Conservation (phyloP, 2,797 vertebrate genomes). For the Artibeus jamaicensis region DNA sequence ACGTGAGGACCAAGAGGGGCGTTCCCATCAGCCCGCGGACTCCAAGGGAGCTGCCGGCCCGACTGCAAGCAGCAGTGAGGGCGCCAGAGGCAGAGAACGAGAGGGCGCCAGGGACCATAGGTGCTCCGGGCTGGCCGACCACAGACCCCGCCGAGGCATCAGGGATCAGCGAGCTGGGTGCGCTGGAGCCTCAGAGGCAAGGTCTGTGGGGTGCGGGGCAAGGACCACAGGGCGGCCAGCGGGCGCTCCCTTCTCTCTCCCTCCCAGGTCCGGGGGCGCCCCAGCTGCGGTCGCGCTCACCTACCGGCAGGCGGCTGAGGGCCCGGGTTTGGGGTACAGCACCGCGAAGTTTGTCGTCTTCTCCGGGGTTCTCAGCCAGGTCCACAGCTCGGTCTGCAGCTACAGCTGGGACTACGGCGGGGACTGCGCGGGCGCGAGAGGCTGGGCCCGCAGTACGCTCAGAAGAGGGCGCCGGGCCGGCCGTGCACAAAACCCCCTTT, state of each 20-base stretch:
- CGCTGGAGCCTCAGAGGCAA: neutral
- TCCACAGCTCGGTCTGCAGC: conserved; percentile 34
- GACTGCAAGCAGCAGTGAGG: neutral
- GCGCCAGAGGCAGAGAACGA: neutral
- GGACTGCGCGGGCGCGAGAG: conserved; percentile 58
- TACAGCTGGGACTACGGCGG: conserved; percentile 62
- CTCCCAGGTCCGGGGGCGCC: neutral
- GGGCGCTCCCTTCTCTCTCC: neutral
- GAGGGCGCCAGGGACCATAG: neutral
- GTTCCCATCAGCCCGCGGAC: neutral
- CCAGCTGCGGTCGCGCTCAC: conserved; percentile 38
- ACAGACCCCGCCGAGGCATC: neutral
- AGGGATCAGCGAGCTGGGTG: neutral
- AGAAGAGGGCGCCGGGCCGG: conserved; percentile 58
- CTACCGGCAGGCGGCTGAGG: neutral
- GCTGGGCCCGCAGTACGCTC: conserved; percentile 42
- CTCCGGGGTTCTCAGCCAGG: neutral
- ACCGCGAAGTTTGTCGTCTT: neutral
- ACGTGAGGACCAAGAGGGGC: neutral
- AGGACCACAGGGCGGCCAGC: neutral
- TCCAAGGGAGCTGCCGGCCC: neutral
- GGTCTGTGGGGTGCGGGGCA: neutral
- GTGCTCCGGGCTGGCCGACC: neutral
- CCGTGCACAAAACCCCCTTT: conserved; percentile 74
- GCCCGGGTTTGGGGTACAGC: neutral